phyloP scores from a whole-genome alignment of 2,888 invertebrate genomes.

The Melikaiella ostensackeni region DNA sequence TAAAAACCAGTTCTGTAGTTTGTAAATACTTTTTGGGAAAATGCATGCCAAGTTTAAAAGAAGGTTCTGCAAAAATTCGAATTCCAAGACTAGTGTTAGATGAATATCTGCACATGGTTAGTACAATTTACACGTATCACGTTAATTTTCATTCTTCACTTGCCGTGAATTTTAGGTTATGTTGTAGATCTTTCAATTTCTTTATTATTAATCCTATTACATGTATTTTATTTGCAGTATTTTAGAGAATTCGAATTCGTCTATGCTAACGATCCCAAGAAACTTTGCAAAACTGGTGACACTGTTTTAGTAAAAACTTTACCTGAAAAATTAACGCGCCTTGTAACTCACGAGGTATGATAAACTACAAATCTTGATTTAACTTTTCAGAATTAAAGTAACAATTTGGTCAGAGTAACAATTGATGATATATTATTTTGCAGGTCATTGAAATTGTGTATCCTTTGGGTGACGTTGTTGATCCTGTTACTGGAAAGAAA shows the following conservation, averaged over 20 bases:
- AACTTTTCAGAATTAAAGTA: not conserved
- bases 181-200: constrained; percentile 24
- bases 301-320: constrained; percentile 88
- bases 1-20: constrained; percentile 22
- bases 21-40: constrained; percentile 82
- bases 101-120: constrained; percentile 87
- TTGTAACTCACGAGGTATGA: constrained; percentile 86
- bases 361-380: not conserved
- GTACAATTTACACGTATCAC: constrained; percentile 48
- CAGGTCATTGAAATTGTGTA: constrained; percentile 86
- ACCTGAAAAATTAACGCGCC: constrained; percentile 84
- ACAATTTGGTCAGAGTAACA: not conserved
- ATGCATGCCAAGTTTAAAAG: constrained; percentile 88
- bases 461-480: constrained; percentile 90
- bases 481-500: constrained; percentile 90
- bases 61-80: constrained; percentile 88
- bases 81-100: constrained; percentile 88
- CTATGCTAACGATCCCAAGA: constrained; percentile 88
- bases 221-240: constrained; percentile 81
- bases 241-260: constrained; percentile 85
- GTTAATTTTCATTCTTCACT: constrained; percentile 19
- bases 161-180: constrained; percentile 59
- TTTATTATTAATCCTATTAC: constrained; percentile 23
- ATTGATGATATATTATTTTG: not conserved
- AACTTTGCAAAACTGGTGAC: constrained; percentile 89